phyloP scores from a whole-genome alignment of 35 echinoderm and acorn worm genomes.

The Hemicentrotus pulcherrimus region DNA sequence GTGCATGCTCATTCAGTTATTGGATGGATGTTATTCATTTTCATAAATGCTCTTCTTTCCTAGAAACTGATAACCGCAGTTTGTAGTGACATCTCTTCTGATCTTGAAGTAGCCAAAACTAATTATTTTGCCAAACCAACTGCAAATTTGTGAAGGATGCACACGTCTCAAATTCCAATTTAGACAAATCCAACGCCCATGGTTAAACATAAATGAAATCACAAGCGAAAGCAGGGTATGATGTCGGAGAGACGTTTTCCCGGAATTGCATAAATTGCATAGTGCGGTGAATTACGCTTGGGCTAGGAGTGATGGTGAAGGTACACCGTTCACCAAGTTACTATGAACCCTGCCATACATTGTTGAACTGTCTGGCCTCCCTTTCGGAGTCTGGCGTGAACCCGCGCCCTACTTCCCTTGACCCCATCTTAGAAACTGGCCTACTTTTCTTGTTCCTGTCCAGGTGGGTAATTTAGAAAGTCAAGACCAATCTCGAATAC shows the following conservation, averaged over 20 bases:
- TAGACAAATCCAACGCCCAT: background rate
- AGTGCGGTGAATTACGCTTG: background rate
- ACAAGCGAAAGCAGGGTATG: background rate
- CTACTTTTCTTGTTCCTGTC: conserved; percentile 3
- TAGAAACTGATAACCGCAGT: background rate
- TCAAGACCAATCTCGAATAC: background rate
- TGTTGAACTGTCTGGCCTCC: background rate
- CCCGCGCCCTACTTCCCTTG: background rate
- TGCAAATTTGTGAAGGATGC: background rate
- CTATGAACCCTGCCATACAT: conserved; percentile 19
- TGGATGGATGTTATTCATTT: background rate
- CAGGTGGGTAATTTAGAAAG: background rate
- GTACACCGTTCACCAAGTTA: conserved; percentile 13
- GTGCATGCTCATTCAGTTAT: background rate
- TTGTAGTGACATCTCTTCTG: background rate
- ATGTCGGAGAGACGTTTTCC: background rate
- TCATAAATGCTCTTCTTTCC: background rate
- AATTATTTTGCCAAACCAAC: background rate
- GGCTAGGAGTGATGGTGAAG: background rate
- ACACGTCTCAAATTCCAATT: background rate
- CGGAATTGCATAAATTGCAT: background rate
- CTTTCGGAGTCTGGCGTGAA: background rate
- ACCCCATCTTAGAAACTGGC: background rate
- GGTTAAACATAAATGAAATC: background rate
- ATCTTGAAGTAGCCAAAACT: background rate